Evolutionary conservation across 2,888 invertebrate genomes (phyloP), one percentile per base, ranked within the genome.

Genomic region (Uloborus plumipes): DNA sequence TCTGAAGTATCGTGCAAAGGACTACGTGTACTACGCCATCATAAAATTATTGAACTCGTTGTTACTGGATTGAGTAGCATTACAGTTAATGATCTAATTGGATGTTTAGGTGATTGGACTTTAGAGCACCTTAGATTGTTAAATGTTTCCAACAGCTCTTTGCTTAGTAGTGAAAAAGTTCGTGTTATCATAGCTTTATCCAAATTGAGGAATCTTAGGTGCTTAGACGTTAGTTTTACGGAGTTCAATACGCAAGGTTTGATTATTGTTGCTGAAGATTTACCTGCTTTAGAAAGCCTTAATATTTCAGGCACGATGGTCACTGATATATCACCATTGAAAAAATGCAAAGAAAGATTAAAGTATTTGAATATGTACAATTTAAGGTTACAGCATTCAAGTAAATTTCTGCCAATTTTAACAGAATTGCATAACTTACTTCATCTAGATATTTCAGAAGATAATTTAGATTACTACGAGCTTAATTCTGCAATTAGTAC

Each of bases 51-150:
- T 61, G 91, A 92, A 87, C 89, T 93, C 85, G 92, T 92, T 88
- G 92, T 92, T 74, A 90, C 91, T 80, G 91, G 91, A 84, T 88
- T 93, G 85, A 87, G 71, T 20, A 91, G 91, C 85, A 90, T 91
- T 14, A 90, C 92, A 59, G 91, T 92, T 74, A 92, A 91, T 87
- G 92, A 92, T 87, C 89, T 92, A 81, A 92, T 93, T 86, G 92
- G 91, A 82, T 93, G 92, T 88, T 89, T 93, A 78, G 92, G 92
- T 74, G 92, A 92, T 85, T 93, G 93, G 92, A 92, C 92, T 51
- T 87, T 92, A 80, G 90, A 91, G 84, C 92, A 93, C 88, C 89
- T 93, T 76, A 89, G 91, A 62, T 90, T 90, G 61, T 89, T 93
- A 67, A 92, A 92, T 88, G 92, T 93, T 65, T 90, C 92, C 64